Conservation (phyloP, 53 echinoderm and acorn worm species). For the Luidia sarsii region DNA sequence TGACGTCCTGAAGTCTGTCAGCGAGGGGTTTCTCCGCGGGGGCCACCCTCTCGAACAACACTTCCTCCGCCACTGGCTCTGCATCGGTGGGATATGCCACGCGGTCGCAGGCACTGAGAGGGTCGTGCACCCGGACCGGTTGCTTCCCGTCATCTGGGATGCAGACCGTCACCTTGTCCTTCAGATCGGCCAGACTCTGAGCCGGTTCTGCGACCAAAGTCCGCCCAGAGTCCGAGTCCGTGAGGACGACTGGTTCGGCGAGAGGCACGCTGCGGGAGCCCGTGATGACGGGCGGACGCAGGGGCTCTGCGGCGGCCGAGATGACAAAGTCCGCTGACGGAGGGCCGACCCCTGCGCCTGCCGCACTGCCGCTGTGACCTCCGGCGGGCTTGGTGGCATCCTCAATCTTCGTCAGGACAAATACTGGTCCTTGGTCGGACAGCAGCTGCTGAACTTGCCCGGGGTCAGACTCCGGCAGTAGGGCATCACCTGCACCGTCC, state of each 20-base stretch:
- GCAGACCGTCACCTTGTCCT: conserved; percentile 52
- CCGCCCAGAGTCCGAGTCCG: conserved; percentile 67
- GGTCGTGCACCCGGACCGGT: conserved; percentile 49
- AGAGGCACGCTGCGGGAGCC: conserved; percentile 24
- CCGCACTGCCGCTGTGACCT: conserved; percentile 17
- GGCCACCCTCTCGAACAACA: conserved; percentile 7
- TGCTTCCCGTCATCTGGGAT: conserved; percentile 59
- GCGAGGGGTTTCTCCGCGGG: conserved; percentile 19
- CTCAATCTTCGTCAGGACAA: conserved; percentile 46
- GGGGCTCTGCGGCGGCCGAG: conserved; percentile 3
- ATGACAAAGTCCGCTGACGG: conserved; percentile 49
- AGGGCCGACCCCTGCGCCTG: conserved; percentile 37
- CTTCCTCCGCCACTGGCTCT: not conserved
- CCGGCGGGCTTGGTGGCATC: conserved; percentile 28
- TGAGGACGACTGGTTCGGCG: conserved; percentile 59
- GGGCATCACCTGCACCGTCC: not conserved
- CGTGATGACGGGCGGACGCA: conserved; percentile 31
- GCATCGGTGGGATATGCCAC: conserved; percentile 21
- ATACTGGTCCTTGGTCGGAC: conserved; percentile 60
- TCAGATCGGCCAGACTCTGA: conserved; percentile 59
- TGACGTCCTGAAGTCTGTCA: not conserved
- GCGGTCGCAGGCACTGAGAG: conserved; percentile 8
- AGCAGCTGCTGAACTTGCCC: conserved; percentile 45
- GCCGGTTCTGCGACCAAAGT: conserved; percentile 68
- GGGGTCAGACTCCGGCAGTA: not conserved